Base-by-base conservation (phyloP, 2,113 vertebrate species). In the Oncorhynchus tshawytscha region DNA sequence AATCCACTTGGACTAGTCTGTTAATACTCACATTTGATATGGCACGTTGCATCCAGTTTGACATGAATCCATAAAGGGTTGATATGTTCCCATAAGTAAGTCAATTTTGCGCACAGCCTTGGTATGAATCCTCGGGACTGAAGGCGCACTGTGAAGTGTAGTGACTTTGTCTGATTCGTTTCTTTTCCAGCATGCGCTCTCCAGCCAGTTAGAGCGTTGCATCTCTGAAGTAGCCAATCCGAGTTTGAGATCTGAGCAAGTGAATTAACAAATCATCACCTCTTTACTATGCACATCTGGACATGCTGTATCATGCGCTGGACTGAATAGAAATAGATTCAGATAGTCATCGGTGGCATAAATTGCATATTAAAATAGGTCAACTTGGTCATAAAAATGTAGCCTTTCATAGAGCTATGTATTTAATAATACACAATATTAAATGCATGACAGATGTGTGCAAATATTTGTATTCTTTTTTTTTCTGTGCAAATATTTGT, bases 191-290 rank as follows among this genome's bases (percentile, higher is more conserved):
- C 70, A n/a, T 59, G 76, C 81, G 76, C 70, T 24, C 74, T 24
- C 54, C 71, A 70, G 87, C 90, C 88, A 83, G 51, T 90, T 24
- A 84, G 64, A 70, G 45, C 16, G 7, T 3, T 51, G 6, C 0
- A 70, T 4, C 70, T 60, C 74, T 27, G 76, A 77, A 83, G 1
- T 22, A 78, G 67, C 93, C 92, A 93, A 94, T 91, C 86, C 84
- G 75, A 73, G 78, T 54, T 74, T 54, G 75, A 79, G 87, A 45
- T 48, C 20, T 54, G 71, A 78, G 25, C 60, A 2, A 31, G 66
- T 16, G 60, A 51, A 45, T 74, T 39, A 62, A 27, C 72, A 65
- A 4, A 27, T 39, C 81, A 57, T 74, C 20, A 54, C 18, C 57
- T 12, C 24, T 16, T 70, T 22, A 22, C 16, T 34, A 48, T 12